These are phyloP conservation scores for Aromia moschata DNA, from an alignment of 2,888 invertebrate genomes.

Conservation along the genomic window DNA sequence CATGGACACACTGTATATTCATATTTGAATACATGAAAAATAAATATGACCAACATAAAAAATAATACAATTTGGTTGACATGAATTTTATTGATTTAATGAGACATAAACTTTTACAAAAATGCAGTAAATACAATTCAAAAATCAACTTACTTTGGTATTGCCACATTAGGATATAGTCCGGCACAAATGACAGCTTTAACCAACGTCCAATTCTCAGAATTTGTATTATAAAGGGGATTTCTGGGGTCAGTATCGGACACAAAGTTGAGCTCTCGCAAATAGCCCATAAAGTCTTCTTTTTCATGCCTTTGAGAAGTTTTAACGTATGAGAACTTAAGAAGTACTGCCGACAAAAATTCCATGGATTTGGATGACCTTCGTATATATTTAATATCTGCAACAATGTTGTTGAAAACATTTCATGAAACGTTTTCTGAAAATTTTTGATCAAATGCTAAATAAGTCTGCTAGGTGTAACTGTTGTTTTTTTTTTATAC, in stretches of 20 bases:
- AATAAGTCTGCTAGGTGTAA: too few relatives aligned
- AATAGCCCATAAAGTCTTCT: slow-evolving; percentile 78
- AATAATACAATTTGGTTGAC: too few relatives aligned
- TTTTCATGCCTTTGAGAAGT: slow-evolving; percentile 81
- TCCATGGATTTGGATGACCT: slow-evolving; percentile 56
- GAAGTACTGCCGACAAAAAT: slow-evolving; percentile 80
- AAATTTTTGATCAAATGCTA: too few relatives aligned
- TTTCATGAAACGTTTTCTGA: too few relatives aligned
- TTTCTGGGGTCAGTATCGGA: slow-evolving; percentile 66
- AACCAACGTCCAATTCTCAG: slow-evolving; percentile 77
- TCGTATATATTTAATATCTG: not conserved
- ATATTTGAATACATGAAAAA: too few relatives aligned
- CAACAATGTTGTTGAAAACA: not conserved
- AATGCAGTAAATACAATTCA: too few relatives aligned
- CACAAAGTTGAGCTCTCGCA: slow-evolving; percentile 81
- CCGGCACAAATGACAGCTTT: slow-evolving; percentile 88
- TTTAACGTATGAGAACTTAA: slow-evolving; percentile 73
- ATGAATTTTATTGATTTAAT: too few relatives aligned
- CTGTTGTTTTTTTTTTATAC: too few relatives aligned
- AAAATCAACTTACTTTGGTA: slow-evolving; percentile 71
- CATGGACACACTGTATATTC: too few relatives aligned
- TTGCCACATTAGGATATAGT: slow-evolving; percentile 88
- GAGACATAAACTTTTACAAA: too few relatives aligned
- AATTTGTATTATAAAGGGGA: slow-evolving; percentile 75
- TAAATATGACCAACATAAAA: too few relatives aligned